Evolutionary conservation across 1,140 invertebrate species (phyloP).

Genomic region (Drosophila takahashii): DNA sequence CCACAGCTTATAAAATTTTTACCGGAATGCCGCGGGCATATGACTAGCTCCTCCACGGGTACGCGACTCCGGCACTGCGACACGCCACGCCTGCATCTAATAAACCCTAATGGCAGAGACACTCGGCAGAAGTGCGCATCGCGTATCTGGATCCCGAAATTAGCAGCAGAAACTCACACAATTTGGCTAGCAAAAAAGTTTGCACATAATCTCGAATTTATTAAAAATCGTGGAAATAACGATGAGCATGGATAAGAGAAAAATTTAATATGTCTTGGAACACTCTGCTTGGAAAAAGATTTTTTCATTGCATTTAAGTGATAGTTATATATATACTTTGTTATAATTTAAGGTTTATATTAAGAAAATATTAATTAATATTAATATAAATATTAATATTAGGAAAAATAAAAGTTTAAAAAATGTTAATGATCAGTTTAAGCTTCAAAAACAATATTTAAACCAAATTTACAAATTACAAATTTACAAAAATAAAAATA

Average conservation of each 20-base stretch:
- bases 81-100: slow-evolving; percentile 29
- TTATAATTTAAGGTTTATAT: no score
- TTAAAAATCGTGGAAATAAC: slow-evolving; percentile 41
- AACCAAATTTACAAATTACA: no score
- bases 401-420: no score
- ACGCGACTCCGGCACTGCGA: background rate
- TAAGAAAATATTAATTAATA: no score
- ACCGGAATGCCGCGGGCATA: slow-evolving; percentile 39
- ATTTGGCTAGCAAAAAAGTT: slow-evolving; percentile 24
- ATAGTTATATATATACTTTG: no score
- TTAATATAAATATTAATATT: no score
- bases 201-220: slow-evolving; percentile 67
- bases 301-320: no score
- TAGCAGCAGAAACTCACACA: slow-evolving; percentile 28
- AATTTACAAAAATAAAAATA: no score
- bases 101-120: slow-evolving; percentile 28
- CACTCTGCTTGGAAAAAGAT: background rate
- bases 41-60: slow-evolving; percentile 1
- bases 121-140: slow-evolving; percentile 41
- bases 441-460: no score
- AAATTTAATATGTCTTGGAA: background rate
- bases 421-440: no score
- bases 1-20: slow-evolving; percentile 71
- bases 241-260: background rate
- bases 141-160: slow-evolving; percentile 23